Evolutionary conservation across 2,888 invertebrate genomes (phyloP), one percentile per base, ranked within the genome.

Genomic region (Alviniconcha strummeri): DNA sequence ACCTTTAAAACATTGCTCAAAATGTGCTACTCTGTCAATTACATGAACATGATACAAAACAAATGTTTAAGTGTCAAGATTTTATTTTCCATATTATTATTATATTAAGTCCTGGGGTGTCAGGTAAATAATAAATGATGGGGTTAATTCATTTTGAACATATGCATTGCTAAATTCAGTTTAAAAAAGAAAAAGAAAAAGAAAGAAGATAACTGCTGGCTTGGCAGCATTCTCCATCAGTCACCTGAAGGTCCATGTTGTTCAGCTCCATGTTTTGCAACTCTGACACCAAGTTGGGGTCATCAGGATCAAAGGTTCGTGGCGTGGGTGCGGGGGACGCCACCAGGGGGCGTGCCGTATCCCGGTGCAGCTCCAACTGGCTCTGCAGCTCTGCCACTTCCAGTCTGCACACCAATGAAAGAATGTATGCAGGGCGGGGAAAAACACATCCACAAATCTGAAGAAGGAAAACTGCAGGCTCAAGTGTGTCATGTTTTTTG

Each of bases 201-300:
- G 7, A 13, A 19, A 11, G 3, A 77, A 57, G 7, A 13, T 74
- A 6, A 17, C 5, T 74, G 36, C 36, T 36, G 36, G 36, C 36
- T 36, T 36, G 36, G 36, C 36, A 36, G 36, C 36, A 0, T n/a
- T n/a, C n/a, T 9, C 69, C 69, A 69, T 15, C 15, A 69, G 15
- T 55, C 83, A 92, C 92, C 90, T 91, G 90, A 72, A 92, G 86
- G 83, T 92, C 90, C 85, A 91, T 88, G 78, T 91, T 91, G 52
- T 90, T 86, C 6, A 92, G 86, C 83, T 92, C 92, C 83, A 91
- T 80, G 80, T 90, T 89, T 79, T 92, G 90, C 15, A 88, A 71
- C 72, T 91, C 89, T 5, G 87, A 85, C 13, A 86, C 85, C 5
- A 87, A 85, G 78, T 90, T 87, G n/a, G 87, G 87, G 69, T 89